Evolutionary conservation across 2,113 vertebrate genomes (phyloP).

Genomic region (Proteles cristata): DNA sequence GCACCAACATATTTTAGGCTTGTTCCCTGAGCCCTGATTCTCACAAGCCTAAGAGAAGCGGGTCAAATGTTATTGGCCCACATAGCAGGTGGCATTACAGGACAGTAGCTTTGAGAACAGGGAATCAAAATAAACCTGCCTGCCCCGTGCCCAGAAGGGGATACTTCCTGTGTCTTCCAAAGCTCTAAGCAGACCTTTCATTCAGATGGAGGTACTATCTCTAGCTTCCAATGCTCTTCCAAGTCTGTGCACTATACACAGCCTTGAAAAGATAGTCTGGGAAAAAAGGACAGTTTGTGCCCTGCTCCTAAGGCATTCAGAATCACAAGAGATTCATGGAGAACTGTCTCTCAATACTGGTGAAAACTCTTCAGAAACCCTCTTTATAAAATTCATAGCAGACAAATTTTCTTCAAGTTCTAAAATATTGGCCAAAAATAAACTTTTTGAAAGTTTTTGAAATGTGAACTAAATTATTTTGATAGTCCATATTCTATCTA

Average conservation of each 20-base stretch:
- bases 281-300: neutral
- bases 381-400: neutral
- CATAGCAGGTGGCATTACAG: neutral
- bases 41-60: neutral
- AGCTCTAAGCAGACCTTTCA: neutral
- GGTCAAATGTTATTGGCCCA: neutral
- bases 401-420: neutral
- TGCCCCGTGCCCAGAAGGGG: neutral
- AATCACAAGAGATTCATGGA: neutral
- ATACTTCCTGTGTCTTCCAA: neutral
- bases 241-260: neutral
- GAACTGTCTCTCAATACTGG: neutral
- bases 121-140: neutral
- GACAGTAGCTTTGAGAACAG: neutral
- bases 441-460: slow-evolving; percentile 18
- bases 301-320: neutral
- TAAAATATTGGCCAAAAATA: neutral
- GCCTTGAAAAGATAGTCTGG: neutral
- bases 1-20: neutral
- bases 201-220: neutral
- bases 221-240: neutral
- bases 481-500: neutral
- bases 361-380: neutral
- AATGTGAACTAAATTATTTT: neutral
- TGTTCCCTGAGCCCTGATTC: neutral